These are phyloP conservation scores for Musca domestica DNA, from an alignment of 1,140 invertebrate species.

Conservation along the genomic window DNA sequence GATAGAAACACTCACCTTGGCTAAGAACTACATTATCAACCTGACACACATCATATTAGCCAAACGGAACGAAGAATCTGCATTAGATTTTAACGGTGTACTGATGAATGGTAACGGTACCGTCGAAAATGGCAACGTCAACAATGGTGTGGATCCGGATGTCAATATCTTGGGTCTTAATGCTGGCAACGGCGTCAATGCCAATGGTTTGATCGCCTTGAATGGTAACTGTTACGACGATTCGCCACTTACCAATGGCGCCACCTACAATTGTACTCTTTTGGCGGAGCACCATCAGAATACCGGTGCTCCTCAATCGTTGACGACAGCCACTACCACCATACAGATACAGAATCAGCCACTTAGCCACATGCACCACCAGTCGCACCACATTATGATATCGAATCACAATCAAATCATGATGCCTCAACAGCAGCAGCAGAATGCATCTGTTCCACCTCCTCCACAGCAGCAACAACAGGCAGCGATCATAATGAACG, in stretches of 20 bases:
- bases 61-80: conserved; percentile 53
- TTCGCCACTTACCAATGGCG: conserved; percentile 26
- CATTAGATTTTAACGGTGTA: conserved; percentile 45
- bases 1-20: conserved; percentile 83
- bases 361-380: conserved; percentile 30
- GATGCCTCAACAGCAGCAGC: conserved; percentile 26
- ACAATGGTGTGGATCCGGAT: background rate
- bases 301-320: conserved; percentile 28
- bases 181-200: conserved; percentile 13
- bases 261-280: conserved; percentile 43
- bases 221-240: conserved; percentile 26
- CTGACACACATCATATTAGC: conserved; percentile 78
- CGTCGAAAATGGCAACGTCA: background rate
- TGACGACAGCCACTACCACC: conserved; percentile 31
- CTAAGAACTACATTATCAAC: conserved; percentile 89
- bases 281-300: conserved; percentile 35
- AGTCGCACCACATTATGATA: conserved; percentile 28
- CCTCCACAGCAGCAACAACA: conserved; percentile 28
- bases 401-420: conserved; percentile 30
- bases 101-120: conserved; percentile 20
- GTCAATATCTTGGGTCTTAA: background rate
- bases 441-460: background rate
- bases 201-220: conserved; percentile 12
- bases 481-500: conserved; percentile 32
- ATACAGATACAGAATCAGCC: conserved; percentile 42